phyloP scores from a whole-genome alignment of 2,888 invertebrate species.

The Diabrotica balteata region DNA sequence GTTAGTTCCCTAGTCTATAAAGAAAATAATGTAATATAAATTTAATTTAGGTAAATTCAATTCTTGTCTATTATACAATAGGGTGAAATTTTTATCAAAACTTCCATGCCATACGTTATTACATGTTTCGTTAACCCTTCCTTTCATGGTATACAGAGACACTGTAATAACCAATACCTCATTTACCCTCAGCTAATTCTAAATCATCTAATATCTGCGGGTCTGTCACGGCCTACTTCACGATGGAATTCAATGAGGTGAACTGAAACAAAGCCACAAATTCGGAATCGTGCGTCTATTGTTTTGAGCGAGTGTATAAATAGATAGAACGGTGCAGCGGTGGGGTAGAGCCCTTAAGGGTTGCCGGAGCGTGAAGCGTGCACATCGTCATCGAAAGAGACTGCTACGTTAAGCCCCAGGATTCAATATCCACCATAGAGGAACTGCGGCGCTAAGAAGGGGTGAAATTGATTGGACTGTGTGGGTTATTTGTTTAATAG shows the following conservation, averaged over 20 bases:
- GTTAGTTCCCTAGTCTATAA: too few species aligned
- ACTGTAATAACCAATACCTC: constrained; percentile 14
- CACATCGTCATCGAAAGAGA: constrained; percentile 4
- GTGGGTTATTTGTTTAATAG: too few species aligned
- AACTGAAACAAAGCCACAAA: constrained; percentile 40
- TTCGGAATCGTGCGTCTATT: constrained; percentile 35
- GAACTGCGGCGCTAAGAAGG: not conserved
- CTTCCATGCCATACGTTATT: too few species aligned
- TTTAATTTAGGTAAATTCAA: too few species aligned
- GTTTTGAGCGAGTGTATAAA: constrained; percentile 25
- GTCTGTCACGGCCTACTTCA: constrained; percentile 31
- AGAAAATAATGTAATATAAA: too few species aligned
- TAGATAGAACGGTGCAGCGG: constrained; percentile 4
- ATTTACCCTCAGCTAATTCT: constrained; percentile 25
- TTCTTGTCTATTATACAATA: too few species aligned
- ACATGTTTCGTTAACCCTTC: too few species aligned
- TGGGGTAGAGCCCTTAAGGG: constrained; percentile 6
- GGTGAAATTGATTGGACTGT: constrained; percentile 1
- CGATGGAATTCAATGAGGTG: constrained; percentile 39
- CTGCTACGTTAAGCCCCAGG: not conserved
- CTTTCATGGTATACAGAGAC: too few species aligned
- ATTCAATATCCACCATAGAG: constrained; percentile 12
- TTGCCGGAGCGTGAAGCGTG: constrained; percentile 15
- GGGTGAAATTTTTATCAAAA: too few species aligned
- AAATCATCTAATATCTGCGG: constrained; percentile 36